Conservation (phyloP, 2,113 vertebrate genomes). For the Actinemys pallida region DNA sequence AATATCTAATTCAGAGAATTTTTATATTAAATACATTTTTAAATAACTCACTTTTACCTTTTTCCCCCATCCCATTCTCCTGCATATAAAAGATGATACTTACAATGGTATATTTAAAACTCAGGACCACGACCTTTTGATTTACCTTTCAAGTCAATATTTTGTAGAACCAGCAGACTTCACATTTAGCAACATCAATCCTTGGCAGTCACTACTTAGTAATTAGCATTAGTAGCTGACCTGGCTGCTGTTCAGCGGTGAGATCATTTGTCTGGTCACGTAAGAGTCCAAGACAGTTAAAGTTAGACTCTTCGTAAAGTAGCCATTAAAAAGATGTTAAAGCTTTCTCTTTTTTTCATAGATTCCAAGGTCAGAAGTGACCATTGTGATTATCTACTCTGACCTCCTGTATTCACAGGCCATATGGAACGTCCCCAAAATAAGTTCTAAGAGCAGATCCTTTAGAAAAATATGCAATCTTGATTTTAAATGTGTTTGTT, state of each 20-base stretch:
- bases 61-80: neutral
- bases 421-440: neutral
- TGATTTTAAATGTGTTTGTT: neutral
- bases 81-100: neutral
- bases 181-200: slow-evolving; percentile 30
- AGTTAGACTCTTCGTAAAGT: neutral
- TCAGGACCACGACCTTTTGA: neutral
- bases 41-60: slow-evolving; percentile 33
- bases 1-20: neutral
- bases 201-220: slow-evolving; percentile 7
- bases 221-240: neutral
- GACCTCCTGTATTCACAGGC: neutral
- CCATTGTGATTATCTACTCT: neutral
- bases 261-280: slow-evolving; percentile 16
- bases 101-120: neutral
- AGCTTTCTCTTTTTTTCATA: neutral
- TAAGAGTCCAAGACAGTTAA: slow-evolving; percentile 9
- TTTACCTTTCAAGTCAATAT: neutral
- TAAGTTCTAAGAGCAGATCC: neutral
- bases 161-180: slow-evolving; percentile 27
- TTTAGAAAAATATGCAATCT: neutral
- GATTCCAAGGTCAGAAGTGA: neutral
- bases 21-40: slow-evolving; percentile 12
- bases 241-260: slow-evolving; percentile 15
- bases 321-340: neutral